Evolutionary conservation across 2,888 invertebrate genomes (phyloP).

Genomic region (Ptilodon capucinus): DNA sequence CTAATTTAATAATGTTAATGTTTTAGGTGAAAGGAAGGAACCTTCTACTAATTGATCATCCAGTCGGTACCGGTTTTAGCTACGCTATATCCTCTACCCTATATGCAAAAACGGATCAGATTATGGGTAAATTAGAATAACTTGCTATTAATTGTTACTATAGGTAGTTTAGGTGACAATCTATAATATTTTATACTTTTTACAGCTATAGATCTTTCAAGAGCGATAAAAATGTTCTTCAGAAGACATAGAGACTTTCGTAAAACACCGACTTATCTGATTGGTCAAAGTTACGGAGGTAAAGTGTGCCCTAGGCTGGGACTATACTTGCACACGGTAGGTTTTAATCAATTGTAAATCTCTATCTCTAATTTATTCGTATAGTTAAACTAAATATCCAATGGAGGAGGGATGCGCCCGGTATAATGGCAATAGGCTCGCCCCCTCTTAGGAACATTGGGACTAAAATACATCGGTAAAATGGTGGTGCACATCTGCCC

Average conservation of each 20-base stretch:
- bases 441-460: no score
- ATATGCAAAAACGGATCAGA: slow-evolving; percentile 57
- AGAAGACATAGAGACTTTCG: slow-evolving; percentile 86
- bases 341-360: slow-evolving; percentile 27
- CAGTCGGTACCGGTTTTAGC: slow-evolving; percentile 94
- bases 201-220: slow-evolving; percentile 88
- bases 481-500: no score
- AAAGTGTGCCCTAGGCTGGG: slow-evolving; percentile 87
- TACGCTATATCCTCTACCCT: slow-evolving; percentile 83
- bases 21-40: slow-evolving; percentile 88
- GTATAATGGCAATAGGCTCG: no score
- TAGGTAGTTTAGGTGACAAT: slow-evolving; percentile 9
- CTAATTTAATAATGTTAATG: background rate
- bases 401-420: no score
- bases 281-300: slow-evolving; percentile 95
- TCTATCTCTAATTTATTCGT: background rate
- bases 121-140: slow-evolving; percentile 54
- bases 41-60: slow-evolving; percentile 94
- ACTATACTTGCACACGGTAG: slow-evolving; percentile 63
- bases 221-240: slow-evolving; percentile 87
- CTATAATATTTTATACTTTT: slow-evolving; percentile 20
- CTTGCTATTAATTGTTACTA: slow-evolving; percentile 1
- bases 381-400: background rate
- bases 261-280: slow-evolving; percentile 89
- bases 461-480: no score